A percentile compares a stretch with the other conserved stretches of the same genome.
Evolutionary conservation across 2,113 vertebrate species (phyloP).

Genomic region (Erythrocercus mccallii): DNA sequence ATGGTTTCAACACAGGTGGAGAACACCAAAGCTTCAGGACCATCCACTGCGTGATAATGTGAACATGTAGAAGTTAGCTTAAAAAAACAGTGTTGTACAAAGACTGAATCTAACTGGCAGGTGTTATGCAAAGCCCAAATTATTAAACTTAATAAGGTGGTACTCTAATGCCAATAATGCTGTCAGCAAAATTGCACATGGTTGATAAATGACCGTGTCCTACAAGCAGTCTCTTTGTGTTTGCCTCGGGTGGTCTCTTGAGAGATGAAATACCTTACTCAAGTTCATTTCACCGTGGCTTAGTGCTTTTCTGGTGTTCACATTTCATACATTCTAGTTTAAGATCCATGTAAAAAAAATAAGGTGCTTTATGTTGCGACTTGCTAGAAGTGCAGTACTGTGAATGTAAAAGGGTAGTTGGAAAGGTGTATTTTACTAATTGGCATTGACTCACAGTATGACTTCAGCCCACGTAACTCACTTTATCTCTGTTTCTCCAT

Average conservation of each 20-base stretch:
- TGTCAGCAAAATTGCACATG: fast-evolving
- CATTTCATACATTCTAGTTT: background rate
- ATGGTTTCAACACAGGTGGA: background rate
- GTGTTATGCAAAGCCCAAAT: background rate
- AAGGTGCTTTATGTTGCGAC: background rate
- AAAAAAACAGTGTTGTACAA: background rate
- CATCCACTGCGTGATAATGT: fast-evolving
- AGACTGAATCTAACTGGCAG: background rate
- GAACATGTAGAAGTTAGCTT: background rate
- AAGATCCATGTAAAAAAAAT: background rate
- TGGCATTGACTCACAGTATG: background rate
- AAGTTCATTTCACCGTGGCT: background rate
- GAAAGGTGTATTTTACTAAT: background rate
- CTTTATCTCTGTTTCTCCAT: background rate
- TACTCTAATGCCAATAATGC: background rate
- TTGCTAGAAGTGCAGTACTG: background rate
- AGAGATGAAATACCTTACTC: background rate
- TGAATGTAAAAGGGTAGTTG: background rate
- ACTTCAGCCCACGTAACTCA: background rate
- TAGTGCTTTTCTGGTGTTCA: background rate
- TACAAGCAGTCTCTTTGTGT: background rate
- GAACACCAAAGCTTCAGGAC: background rate
- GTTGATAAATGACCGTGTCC: background rate
- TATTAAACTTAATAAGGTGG: background rate
- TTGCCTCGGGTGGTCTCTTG: background rate